Evolutionary conservation across 2,113 vertebrate genomes (phyloP), one percentile per base, ranked within the genome.

Genomic region (Pycnonotus jocosus): DNA sequence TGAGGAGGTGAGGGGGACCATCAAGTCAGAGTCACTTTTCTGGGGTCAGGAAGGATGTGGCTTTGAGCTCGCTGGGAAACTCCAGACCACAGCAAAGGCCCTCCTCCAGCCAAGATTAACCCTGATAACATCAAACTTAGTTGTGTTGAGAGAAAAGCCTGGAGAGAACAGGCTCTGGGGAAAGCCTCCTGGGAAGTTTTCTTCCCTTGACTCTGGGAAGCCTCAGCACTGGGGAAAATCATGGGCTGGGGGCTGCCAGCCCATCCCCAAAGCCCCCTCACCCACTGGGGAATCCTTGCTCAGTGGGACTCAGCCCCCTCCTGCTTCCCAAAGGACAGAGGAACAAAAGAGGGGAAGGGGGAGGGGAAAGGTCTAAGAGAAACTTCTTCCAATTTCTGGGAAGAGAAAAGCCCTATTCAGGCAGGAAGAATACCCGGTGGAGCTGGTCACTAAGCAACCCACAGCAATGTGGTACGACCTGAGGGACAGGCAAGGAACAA

Each of bases 391-490:
- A 96, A 93, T 76, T 92, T 71, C 54, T 93, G 2, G 65, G 78
- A 73, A 88, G 81, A 96, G 92, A 97, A 97, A 96, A 93, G 88
- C 89, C 50, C 95, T 64, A 97, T 97, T 97, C 95, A 97, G 86
- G 72, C 66, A 91, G 88, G 90, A 90, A 95, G 94, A 97, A 97
- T 96, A 80, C 62, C 84, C 81, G 5, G 73, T 7, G 53, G 91
- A 92, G 87, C 80, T 3, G 73, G 96, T 97, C 95, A 97, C 97
- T 87, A 96, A 93, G 97, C 97, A 97, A 97, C 97, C 71, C 38
- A 0, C 90, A 96, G 95, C 79, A 90, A 94, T 97, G 80, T 6
- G 9, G 84, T 40, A n/a, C 0, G 2, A 88, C 88, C 88, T 16
- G 18, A 66, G 11, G 12, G 86, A 61, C 5, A 44, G 80, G 58